These are phyloP conservation scores for Rhyacophila evoluta DNA, from an alignment of 2,888 invertebrate genomes.

Conservation along the genomic window DNA sequence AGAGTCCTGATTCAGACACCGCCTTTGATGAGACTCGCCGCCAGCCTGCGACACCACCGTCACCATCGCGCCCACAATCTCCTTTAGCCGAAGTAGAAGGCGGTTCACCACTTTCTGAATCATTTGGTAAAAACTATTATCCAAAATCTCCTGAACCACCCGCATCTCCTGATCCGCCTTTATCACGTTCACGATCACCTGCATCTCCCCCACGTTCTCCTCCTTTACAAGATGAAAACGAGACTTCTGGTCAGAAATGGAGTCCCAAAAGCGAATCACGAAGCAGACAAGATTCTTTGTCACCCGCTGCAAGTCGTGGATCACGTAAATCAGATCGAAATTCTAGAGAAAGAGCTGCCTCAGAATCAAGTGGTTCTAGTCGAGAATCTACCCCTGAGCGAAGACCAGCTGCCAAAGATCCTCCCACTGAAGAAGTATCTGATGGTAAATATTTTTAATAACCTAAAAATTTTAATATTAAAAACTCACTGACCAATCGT, in stretches of 20 bases:
- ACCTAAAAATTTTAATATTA: too few species aligned
- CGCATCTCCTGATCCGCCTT: neutral
- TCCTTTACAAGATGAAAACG: conserved; percentile 25
- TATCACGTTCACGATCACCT: conserved; percentile 53
- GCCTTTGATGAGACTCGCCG: conserved; percentile 12
- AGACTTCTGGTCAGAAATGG: conserved; percentile 46
- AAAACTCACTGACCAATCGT: too few species aligned
- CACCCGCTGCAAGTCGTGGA: conserved; percentile 28
- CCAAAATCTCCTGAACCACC: neutral
- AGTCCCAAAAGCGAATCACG: conserved; percentile 52
- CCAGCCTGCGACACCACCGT: conserved; percentile 27
- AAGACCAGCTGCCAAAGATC: conserved; percentile 64
- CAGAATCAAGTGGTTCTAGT: conserved; percentile 67
- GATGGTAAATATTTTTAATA: too few species aligned
- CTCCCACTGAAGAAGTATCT: conserved; percentile 74
- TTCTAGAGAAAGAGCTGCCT: conserved; percentile 55
- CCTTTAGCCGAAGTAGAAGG: neutral
- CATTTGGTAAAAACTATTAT: neutral
- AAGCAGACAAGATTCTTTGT: conserved; percentile 40
- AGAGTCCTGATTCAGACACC: neutral
- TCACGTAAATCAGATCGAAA: neutral
- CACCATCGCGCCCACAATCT: neutral
- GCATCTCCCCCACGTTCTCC: conserved; percentile 51
- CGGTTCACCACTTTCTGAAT: neutral
- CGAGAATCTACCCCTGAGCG: conserved; percentile 64